Evolutionary conservation across 2,797 vertebrate species (phyloP).

Genomic region (Percopsis omiscomaycus): DNA sequence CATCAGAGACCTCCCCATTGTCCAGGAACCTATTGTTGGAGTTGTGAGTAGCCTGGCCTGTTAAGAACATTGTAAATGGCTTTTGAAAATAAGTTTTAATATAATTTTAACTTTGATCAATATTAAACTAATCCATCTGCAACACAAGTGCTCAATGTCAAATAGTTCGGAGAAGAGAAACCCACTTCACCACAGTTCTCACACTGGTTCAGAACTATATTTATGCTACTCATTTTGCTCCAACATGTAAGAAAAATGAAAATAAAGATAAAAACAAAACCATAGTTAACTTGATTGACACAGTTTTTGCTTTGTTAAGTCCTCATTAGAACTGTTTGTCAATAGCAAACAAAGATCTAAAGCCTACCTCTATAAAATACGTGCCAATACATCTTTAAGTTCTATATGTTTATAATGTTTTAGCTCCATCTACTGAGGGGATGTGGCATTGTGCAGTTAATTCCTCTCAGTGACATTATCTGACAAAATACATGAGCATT

Average conservation of each 20-base stretch:
- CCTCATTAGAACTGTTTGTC: constrained; percentile 2
- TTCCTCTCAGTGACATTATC: neutral
- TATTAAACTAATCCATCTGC: constrained; percentile 41
- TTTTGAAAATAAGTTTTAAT: constrained; percentile 49
- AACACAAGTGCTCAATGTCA: constrained; percentile 53
- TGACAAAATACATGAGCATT: neutral
- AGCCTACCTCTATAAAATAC: too few species aligned
- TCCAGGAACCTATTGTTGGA: constrained; percentile 63
- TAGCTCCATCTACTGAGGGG: constrained; percentile 69
- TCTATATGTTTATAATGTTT: constrained; percentile 39
- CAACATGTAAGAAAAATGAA: neutral
- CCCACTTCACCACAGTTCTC: constrained; percentile 54
- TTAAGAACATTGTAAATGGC: constrained; percentile 35
- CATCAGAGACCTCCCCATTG: constrained; percentile 54
- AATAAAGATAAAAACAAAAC: neutral
- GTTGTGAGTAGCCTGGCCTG: constrained; percentile 43
- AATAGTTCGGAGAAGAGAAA: constrained; percentile 56
- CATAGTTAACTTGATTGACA: constrained; percentile 8
- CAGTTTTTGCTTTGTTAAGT: neutral
- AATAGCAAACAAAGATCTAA: constrained; percentile 10
- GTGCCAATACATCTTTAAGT: too few species aligned
- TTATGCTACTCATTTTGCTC: neutral
- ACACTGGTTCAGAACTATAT: constrained; percentile 46
- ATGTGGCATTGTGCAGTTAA: constrained; percentile 5
- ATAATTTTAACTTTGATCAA: constrained; percentile 34